Base-by-base conservation (phyloP, 1,140 invertebrate genomes). In the Zaprionus gabonicus region DNA sequence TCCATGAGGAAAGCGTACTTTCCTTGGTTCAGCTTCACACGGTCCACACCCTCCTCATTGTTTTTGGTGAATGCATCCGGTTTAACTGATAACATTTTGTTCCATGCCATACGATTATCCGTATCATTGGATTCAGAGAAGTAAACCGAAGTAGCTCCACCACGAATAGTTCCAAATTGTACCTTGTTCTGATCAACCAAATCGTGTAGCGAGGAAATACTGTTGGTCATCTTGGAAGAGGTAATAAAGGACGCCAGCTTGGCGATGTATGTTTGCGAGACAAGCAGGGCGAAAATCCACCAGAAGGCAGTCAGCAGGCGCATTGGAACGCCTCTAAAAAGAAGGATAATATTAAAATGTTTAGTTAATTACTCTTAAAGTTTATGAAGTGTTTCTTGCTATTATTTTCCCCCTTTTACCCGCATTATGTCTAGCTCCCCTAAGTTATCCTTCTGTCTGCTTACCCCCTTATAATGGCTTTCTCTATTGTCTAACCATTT, bases 271-370 rank as follows among this genome's bases (percentile, higher is more conserved):
- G 97, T 98, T 1, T 98, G 97, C 12, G 98, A 97, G 92, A 99
- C 97, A 55, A 99, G 99, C 38, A 99, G 94, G 0, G 97, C 97
- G 90, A 99, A 99, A 81, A 99, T 98, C 97, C 97, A 99, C 98
- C 98, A 99, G 93, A 97, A 97, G 0, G 96, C 96, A 0, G 96
- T 95, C 0, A 97, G 94, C 93, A 97, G 95, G 12, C 97, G 93
- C n/a, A 97, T 97, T 0, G 97, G 96, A 51, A 96, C 94, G 3
- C 96, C 96, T 88, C 97, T 97, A 25, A 7, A 66, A 28, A 7
- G 4, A 12, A 59, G 3, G 15, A 46, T 20, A 7, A n/a, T 17
- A 38, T 38, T 15, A 38, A 38, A 34, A 3, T 9, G 9, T 10
- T 10, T 34, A 10, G 9, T 34, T 10, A 34, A 34, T 34, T 34